These are phyloP conservation scores for Idaea straminata DNA, from an alignment of 2,888 invertebrate genomes.

Conservation along the genomic window DNA sequence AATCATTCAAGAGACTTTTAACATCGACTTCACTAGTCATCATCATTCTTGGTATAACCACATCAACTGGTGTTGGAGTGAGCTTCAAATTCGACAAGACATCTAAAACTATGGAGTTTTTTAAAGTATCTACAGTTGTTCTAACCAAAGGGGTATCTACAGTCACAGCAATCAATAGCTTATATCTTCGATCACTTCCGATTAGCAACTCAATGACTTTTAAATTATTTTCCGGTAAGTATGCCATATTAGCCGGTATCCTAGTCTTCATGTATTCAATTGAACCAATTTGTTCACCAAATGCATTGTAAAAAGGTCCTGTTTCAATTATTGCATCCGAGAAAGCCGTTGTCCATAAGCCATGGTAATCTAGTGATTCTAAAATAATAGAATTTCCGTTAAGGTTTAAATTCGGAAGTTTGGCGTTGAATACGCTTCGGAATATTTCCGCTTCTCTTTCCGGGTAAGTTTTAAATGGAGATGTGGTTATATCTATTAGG, in stretches of 20 bases:
- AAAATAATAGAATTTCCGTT: constrained; percentile 34
- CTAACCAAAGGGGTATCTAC: constrained; percentile 20
- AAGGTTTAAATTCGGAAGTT: constrained; percentile 16
- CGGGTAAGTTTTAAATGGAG: constrained; percentile 14
- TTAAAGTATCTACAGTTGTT: constrained; percentile 28
- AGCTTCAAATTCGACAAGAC: constrained; percentile 30
- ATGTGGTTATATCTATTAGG: constrained; percentile 19
- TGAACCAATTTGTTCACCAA: constrained; percentile 29
- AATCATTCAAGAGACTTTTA: constrained; percentile 29
- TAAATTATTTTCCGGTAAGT: constrained; percentile 32
- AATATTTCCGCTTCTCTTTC: constrained; percentile 16
- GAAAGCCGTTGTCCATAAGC: constrained; percentile 38
- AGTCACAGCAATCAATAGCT: constrained; percentile 34
- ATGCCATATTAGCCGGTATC: constrained; percentile 33
- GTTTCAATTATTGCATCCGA: constrained; percentile 23
- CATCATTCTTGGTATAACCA: constrained; percentile 38
- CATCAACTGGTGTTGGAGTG: constrained; percentile 36
- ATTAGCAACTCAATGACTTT: constrained; percentile 43
- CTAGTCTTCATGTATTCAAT: constrained; percentile 38
- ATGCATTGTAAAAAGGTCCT: constrained; percentile 39
- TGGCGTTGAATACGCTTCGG: constrained; percentile 16
- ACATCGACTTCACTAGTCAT: constrained; percentile 35
- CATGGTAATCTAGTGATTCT: constrained; percentile 35
- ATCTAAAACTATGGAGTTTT: constrained; percentile 29
- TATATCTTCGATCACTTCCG: constrained; percentile 35